Conservation (phyloP, 2,113 vertebrate genomes). For the Athene cunicularia region DNA sequence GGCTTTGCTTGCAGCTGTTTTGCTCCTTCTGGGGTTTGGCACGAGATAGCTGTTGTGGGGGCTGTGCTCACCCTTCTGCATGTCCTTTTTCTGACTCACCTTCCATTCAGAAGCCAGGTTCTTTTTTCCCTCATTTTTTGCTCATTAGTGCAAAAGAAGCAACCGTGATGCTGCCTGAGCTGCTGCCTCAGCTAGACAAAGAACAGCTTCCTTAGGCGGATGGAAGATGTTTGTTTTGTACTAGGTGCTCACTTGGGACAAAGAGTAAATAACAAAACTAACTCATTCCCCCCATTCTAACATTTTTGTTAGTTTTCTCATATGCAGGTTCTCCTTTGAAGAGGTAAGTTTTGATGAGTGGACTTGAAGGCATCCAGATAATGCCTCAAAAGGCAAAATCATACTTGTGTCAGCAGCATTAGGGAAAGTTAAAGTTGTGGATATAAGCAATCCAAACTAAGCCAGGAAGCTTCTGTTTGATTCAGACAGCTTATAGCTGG, state of each 20-base stretch:
- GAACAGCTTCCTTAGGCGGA: neutral
- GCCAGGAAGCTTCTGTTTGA: neutral
- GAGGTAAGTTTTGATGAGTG: neutral
- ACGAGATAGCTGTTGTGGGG: neutral
- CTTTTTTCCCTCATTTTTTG: neutral
- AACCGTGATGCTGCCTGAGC: neutral
- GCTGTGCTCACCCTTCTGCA: neutral
- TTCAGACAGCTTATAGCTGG: neutral
- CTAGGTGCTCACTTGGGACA: neutral
- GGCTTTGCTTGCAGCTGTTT: constrained; percentile 40
- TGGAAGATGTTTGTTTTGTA: neutral
- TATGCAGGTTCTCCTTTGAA: neutral
- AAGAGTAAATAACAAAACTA: neutral
- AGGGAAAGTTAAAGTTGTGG: neutral
- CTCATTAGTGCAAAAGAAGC: neutral
- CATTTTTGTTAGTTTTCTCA: neutral
- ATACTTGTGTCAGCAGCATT: neutral
- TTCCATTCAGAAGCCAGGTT: neutral
- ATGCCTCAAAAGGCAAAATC: neutral
- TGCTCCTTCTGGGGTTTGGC: neutral
- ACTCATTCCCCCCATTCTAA: neutral
- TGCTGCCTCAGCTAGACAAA: neutral
- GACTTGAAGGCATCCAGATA: neutral
- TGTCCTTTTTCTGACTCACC: neutral
- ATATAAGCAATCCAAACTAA: neutral